These are phyloP conservation scores for Cartodere bifasciata DNA, from an alignment of 2,888 invertebrate genomes.

Conservation along the genomic window DNA sequence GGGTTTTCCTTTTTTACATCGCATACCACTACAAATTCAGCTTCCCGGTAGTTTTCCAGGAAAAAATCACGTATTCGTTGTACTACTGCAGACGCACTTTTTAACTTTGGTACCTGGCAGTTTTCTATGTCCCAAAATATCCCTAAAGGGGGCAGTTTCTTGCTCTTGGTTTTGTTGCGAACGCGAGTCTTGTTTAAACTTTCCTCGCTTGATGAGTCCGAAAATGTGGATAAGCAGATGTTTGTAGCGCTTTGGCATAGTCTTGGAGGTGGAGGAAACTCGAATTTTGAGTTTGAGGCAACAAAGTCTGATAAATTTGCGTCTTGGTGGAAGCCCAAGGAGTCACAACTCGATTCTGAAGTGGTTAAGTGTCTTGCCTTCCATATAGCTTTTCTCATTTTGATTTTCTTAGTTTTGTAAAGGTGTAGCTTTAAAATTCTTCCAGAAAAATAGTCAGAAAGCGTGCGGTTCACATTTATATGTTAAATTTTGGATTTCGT, in stretches of 20 bases:
- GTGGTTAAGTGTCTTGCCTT: too few species aligned
- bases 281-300: constrained; percentile 18
- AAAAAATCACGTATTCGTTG: constrained; percentile 64
- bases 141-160: constrained; percentile 53
- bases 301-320: constrained; percentile 18
- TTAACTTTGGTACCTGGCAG: constrained; percentile 71
- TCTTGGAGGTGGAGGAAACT: constrained; percentile 20
- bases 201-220: constrained; percentile 24
- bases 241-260: constrained; percentile 25
- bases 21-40: constrained; percentile 82
- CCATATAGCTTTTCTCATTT: too few species aligned
- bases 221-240: constrained; percentile 23
- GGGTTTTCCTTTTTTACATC: constrained; percentile 72
- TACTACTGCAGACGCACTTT: constrained; percentile 68
- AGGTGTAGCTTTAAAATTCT: too few species aligned
- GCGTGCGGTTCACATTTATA: too few species aligned
- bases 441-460: too few species aligned
- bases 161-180: constrained; percentile 17
- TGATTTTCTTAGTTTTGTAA: too few species aligned
- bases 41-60: constrained; percentile 62
- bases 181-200: constrained; percentile 12
- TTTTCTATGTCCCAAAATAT: constrained; percentile 94
- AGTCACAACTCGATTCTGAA: too few species aligned
- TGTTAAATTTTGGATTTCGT: too few species aligned
- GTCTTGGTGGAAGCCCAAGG: background rate